Conservation (phyloP, 2,797 vertebrate genomes). For the Ambastaia sidthimunki region DNA sequence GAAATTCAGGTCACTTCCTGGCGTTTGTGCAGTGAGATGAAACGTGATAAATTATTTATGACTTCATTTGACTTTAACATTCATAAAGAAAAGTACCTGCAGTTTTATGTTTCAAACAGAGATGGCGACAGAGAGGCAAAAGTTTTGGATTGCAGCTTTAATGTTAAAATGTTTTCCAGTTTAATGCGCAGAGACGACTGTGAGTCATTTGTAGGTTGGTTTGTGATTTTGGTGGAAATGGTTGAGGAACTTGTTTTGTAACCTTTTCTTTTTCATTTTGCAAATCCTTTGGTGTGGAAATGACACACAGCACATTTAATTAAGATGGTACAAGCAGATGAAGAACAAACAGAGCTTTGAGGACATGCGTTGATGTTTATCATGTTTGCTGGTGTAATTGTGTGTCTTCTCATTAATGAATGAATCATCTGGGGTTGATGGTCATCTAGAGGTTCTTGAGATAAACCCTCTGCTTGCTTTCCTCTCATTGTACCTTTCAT, state of each 20-base stretch:
- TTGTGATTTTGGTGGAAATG: not conserved
- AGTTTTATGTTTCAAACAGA: too few species aligned
- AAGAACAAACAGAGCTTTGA: not conserved
- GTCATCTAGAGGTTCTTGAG: not conserved
- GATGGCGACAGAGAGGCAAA: too few species aligned
- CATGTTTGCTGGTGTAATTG: not conserved
- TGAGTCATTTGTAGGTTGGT: too few species aligned
- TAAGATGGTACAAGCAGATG: not conserved
- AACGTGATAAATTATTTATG: not conserved
- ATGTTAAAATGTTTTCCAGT: too few species aligned
- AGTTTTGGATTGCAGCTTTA: too few species aligned
- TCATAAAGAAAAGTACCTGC: too few species aligned
- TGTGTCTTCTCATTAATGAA: not conserved
- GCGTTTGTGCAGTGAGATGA: not conserved
- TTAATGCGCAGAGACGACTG: too few species aligned
- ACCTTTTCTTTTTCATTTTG: not conserved
- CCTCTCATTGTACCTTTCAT: too few species aligned
- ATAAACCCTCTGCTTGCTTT: too few species aligned
- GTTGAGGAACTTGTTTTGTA: not conserved
- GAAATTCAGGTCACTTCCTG: not conserved
- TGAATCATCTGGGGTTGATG: not conserved
- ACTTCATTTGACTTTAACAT: too few species aligned
- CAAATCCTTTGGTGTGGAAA: not conserved
- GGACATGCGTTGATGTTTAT: not conserved
- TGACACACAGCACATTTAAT: not conserved